Evolutionary conservation across 2,113 vertebrate genomes (phyloP).

Genomic region (Salvelinus namaycush): DNA sequence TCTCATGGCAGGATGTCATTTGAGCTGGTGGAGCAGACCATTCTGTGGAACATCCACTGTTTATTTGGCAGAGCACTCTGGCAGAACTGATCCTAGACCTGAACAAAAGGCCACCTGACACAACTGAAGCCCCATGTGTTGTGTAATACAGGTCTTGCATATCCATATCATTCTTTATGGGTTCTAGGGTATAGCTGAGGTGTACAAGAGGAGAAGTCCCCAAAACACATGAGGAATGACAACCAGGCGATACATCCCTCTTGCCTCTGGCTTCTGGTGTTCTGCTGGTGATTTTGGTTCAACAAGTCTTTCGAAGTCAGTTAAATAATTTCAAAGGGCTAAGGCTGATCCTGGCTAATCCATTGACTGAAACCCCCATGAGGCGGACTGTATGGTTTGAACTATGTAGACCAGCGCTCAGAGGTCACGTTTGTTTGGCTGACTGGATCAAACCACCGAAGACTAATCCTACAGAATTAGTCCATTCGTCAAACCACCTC

Average conservation of each 20-base stretch:
- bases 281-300: not conserved
- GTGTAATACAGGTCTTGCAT: not conserved
- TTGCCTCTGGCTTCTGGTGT: not conserved
- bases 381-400: not conserved
- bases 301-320: slow-evolving; percentile 1
- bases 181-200: too few species aligned
- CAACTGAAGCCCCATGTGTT: not conserved
- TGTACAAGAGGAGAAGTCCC: too few species aligned
- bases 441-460: slow-evolving; percentile 14
- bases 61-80: slow-evolving; percentile 14
- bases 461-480: slow-evolving; percentile 67
- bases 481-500: slow-evolving; percentile 53
- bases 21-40: not conserved
- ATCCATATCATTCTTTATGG: too few species aligned
- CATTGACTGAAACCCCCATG: not conserved
- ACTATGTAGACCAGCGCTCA: not conserved
- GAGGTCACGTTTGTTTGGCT: slow-evolving; percentile 10
- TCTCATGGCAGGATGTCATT: too few species aligned
- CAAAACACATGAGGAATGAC: too few species aligned
- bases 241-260: not conserved
- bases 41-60: slow-evolving; percentile 13
- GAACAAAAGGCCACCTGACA: slow-evolving; percentile 27
- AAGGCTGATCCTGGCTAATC: slow-evolving; percentile 5
- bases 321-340: not conserved
- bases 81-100: slow-evolving; percentile 8